A percentile compares a stretch with the other conserved stretches of the same genome.
phyloP scores from a whole-genome alignment of 2,113 vertebrate species.

The Ophthalmolycus amberensis region DNA sequence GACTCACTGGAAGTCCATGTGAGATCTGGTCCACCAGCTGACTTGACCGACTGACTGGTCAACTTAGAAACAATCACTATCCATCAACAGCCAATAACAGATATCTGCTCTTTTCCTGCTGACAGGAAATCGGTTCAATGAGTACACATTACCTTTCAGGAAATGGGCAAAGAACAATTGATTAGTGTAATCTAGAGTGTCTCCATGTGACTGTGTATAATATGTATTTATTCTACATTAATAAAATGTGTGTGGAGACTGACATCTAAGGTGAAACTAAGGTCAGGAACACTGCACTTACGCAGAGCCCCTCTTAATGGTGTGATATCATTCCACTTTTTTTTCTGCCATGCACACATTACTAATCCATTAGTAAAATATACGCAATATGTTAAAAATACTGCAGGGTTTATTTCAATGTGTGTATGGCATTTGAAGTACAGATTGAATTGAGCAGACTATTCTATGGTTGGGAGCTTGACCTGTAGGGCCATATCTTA shows the following conservation, averaged over 20 bases:
- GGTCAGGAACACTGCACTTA: neutral
- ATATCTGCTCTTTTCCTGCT: slow-evolving; percentile 7
- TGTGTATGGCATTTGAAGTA: neutral
- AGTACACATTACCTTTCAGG: slow-evolving; percentile 47
- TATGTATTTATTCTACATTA: neutral
- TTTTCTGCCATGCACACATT: neutral
- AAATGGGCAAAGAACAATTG: slow-evolving; percentile 41
- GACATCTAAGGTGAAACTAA: neutral
- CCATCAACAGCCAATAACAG: slow-evolving; percentile 32
- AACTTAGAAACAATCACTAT: slow-evolving; percentile 10
- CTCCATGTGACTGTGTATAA: neutral
- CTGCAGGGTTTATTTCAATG: neutral
- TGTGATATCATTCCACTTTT: neutral
- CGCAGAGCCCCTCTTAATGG: neutral
- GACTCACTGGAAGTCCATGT: neutral
- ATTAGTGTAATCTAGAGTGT: slow-evolving; percentile 36
- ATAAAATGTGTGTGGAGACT: neutral
- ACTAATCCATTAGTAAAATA: neutral
- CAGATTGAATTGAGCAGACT: neutral
- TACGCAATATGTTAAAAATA: neutral
- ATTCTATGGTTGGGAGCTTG: neutral
- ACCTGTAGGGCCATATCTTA: too few species aligned
- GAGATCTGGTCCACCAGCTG: neutral
- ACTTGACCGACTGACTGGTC: neutral
- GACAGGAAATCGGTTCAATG: slow-evolving; percentile 56